Conservation (phyloP, 2,113 vertebrate species). For the Coreoperca whiteheadi region DNA sequence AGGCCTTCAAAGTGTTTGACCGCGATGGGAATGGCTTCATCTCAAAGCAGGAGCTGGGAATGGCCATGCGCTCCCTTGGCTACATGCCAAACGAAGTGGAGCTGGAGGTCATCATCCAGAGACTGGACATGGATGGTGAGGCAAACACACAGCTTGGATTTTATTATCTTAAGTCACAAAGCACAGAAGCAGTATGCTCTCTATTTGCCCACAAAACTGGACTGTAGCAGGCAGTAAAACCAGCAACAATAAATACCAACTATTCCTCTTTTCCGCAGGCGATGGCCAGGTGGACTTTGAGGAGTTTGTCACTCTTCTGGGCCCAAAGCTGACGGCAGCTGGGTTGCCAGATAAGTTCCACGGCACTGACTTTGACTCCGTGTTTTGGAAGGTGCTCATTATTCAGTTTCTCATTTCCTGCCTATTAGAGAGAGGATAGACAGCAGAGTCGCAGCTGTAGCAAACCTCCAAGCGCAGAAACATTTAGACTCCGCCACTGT, state of each 20-base stretch:
- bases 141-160: conserved; percentile 18
- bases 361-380: conserved; percentile 95
- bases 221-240: background rate
- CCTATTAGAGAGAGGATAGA: conserved; percentile 50
- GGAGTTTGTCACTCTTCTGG: conserved; percentile 96
- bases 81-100: conserved; percentile 99
- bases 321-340: conserved; percentile 94
- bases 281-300: conserved; percentile 98
- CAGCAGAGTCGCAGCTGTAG: background rate
- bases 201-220: background rate
- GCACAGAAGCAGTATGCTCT: conserved; percentile 2
- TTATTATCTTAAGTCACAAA: background rate
- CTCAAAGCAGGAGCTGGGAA: conserved; percentile 97
- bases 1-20: conserved; percentile 97
- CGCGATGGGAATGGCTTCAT: conserved; percentile 97
- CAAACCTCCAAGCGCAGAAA: conserved; percentile 16
- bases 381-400: conserved; percentile 97
- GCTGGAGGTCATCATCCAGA: conserved; percentile 95
- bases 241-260: background rate
- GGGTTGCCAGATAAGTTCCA: conserved; percentile 96
- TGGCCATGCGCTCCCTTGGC: conserved; percentile 94
- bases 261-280: conserved; percentile 79
- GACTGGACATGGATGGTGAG: conserved; percentile 97
- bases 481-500: conserved; percentile 1
- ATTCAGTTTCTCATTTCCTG: conserved; percentile 46